Evolutionary conservation across 2,797 vertebrate species (phyloP).

Genomic region (Danio tinwini): DNA sequence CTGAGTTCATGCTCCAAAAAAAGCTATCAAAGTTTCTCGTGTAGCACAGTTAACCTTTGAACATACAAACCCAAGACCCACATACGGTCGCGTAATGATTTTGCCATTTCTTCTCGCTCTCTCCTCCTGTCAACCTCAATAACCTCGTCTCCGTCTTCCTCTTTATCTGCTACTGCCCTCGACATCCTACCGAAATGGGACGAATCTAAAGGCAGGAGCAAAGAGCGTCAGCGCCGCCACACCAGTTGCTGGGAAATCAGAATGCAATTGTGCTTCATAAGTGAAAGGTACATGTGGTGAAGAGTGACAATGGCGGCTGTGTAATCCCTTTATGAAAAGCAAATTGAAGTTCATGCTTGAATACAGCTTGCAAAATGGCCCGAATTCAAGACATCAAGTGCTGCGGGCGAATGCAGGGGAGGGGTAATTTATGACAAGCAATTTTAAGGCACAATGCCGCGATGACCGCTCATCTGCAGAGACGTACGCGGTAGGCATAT

Average conservation of each 20-base stretch:
- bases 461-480: conserved; percentile 59
- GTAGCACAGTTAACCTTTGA: not conserved
- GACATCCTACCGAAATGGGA: conserved; percentile 14
- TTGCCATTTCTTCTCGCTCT: not conserved
- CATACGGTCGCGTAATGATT: conserved; percentile 4
- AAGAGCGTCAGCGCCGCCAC: conserved; percentile 34
- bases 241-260: conserved; percentile 44
- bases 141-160: conserved; percentile 10
- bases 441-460: conserved; percentile 60
- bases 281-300: conserved; percentile 56
- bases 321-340: conserved; percentile 71
- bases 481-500: conserved; percentile 47
- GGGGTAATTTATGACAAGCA: conserved; percentile 57
- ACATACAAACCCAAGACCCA: not conserved
- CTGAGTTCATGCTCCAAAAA: conserved; percentile 16
- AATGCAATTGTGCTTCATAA: conserved; percentile 58
- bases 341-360: conserved; percentile 71
- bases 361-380: conserved; percentile 64
- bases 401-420: conserved; percentile 37
- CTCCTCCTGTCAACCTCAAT: conserved; percentile 23
- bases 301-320: conserved; percentile 54
- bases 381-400: conserved; percentile 70
- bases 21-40: conserved; percentile 2
- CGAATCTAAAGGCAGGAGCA: conserved; percentile 15
- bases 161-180: conserved; percentile 15